Conservation (phyloP, 2,113 vertebrate species). For the Irena cyanogastra region DNA sequence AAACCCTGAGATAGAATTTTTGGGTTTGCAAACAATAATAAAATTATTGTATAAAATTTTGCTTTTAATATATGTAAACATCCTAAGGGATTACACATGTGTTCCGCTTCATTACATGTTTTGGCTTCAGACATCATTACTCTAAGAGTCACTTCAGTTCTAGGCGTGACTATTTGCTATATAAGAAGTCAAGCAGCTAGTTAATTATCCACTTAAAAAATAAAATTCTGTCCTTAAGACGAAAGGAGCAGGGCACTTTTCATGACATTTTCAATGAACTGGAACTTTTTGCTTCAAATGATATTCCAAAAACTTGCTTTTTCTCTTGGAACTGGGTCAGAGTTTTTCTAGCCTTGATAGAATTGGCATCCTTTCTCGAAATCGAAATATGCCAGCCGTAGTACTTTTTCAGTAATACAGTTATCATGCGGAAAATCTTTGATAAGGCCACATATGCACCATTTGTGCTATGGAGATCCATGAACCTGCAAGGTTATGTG, state of each 20-base stretch:
- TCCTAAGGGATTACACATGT: background rate
- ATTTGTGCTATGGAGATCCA: background rate
- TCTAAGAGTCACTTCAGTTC: conserved; percentile 19
- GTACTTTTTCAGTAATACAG: conserved; percentile 53
- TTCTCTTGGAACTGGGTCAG: conserved; percentile 62
- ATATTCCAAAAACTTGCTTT: conserved; percentile 36
- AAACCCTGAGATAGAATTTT: background rate
- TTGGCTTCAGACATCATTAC: conserved; percentile 23
- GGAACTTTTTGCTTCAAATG: conserved; percentile 35
- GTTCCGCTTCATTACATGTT: background rate
- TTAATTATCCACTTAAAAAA: conserved; percentile 31
- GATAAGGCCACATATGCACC: conserved; percentile 13
- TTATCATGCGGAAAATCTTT: conserved; percentile 47
- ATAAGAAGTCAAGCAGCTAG: background rate
- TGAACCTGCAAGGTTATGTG: conserved; percentile 38
- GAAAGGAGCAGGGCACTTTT: conserved; percentile 28
- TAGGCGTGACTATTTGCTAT: conserved; percentile 14
- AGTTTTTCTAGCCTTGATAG: conserved; percentile 58
- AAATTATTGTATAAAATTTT: background rate
- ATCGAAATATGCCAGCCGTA: conserved; percentile 31
- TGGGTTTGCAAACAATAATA: background rate
- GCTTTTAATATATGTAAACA: background rate
- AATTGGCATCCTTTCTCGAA: conserved; percentile 57
- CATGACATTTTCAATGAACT: conserved; percentile 33
- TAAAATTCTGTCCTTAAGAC: conserved; percentile 4